A percentile compares a stretch with the other conserved stretches of the same genome.
Evolutionary conservation across 1,140 invertebrate species (phyloP).

Genomic region (Trypoxylus dichotomus): DNA sequence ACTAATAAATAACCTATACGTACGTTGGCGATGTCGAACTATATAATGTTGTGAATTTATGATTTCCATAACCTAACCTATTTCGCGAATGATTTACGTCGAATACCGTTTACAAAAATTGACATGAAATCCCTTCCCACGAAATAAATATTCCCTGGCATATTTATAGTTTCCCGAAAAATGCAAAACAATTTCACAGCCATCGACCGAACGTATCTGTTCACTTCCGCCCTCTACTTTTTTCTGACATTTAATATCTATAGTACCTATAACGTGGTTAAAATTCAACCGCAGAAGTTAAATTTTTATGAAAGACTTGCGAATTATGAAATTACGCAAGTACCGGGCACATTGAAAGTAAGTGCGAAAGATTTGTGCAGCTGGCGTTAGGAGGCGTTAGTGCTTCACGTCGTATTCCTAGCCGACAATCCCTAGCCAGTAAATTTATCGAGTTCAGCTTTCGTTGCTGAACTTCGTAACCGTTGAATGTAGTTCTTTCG

Average conservation of each 20-base stretch:
- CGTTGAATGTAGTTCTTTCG: conserved; percentile 19
- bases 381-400: conserved; percentile 28
- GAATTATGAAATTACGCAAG: neutral
- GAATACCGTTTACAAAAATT: conserved; percentile 42
- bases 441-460: conserved; percentile 44
- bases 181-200: conserved; percentile 41
- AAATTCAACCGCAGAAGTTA: neutral
- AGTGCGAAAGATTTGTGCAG: neutral
- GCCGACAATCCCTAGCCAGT: conserved; percentile 27
- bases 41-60: conserved; percentile 33
- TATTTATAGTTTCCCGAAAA: conserved; percentile 46
- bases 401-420: conserved; percentile 28
- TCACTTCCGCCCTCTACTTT: conserved; percentile 29
- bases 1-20: conserved; percentile 25
- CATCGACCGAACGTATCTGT: conserved; percentile 28
- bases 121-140: conserved; percentile 41
- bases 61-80: conserved; percentile 31
- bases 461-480: conserved; percentile 34
- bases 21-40: neutral
- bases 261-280: neutral
- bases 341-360: neutral
- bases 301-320: neutral
- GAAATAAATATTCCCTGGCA: conserved; percentile 44
- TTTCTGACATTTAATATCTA: neutral
- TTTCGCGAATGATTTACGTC: conserved; percentile 33